Percentiles rank a stretch among this genome's conserved stretches.
Conservation (phyloP, 1,140 invertebrate species). For the Bactericera cockerelli region DNA sequence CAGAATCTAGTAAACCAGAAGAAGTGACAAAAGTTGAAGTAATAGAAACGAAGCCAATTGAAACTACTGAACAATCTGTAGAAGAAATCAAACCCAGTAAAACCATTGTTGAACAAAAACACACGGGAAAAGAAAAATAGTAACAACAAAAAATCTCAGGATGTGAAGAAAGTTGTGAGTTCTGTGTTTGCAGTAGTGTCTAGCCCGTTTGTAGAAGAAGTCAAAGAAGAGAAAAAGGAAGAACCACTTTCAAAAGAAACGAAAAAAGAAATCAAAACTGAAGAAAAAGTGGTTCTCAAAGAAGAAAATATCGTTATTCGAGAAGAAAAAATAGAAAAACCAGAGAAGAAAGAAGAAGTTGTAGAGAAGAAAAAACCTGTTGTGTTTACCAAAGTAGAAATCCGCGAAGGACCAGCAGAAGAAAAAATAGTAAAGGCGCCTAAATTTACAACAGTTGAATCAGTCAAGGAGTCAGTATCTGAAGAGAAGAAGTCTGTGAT, state of each 20-base stretch:
- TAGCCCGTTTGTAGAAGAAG: neutral
- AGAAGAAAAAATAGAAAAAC: constrained; percentile 17
- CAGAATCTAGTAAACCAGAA: constrained; percentile 6
- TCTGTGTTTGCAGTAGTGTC: constrained; percentile 8
- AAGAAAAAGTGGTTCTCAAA: constrained; percentile 25
- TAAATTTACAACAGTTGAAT: neutral
- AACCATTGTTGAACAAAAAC: constrained; percentile 28
- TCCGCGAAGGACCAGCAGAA: constrained; percentile 11
- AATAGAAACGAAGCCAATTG: constrained; percentile 24
- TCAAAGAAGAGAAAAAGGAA: constrained; percentile 20
- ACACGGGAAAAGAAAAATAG: constrained; percentile 24
- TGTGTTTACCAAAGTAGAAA: constrained; percentile 17
- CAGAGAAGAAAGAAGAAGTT: constrained; percentile 24
- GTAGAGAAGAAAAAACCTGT: constrained; percentile 21
- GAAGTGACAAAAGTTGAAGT: constrained; percentile 1
- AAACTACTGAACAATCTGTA: constrained; percentile 19
- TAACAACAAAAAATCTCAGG: constrained; percentile 19
- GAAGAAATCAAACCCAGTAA: constrained; percentile 41
- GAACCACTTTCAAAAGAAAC: neutral
- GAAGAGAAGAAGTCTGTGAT: constrained; percentile 24
- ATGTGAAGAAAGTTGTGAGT: constrained; percentile 2
- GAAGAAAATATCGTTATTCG: constrained; percentile 16
- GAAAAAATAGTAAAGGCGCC: constrained; percentile 6
- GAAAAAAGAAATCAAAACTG: constrained; percentile 11
- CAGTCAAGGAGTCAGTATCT: neutral